Base-by-base conservation (phyloP, 2,113 vertebrate genomes). In the Labeo catla region DNA sequence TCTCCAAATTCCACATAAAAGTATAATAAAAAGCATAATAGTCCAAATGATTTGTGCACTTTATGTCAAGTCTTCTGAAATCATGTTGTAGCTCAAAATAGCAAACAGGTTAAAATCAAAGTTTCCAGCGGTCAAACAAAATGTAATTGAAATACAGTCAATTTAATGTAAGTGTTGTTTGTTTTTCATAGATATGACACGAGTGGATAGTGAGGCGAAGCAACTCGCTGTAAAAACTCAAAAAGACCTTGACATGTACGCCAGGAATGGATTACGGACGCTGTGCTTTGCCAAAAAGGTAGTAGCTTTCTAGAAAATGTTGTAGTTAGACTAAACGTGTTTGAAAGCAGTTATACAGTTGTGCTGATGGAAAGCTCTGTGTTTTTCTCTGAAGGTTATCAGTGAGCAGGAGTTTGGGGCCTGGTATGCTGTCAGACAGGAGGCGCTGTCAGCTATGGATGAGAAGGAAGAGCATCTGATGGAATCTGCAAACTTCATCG, bases 271-370 rank as follows among this genome's bases (percentile, higher is more conserved):
- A 10, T 95, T 99, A 13, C 90, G 97, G 4, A 99, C 98, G 0
- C 91, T 99, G 68, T 98, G 98, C 89, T 95, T 99, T 5, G 92
- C 97, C 87, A 99, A 97, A 91, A 98, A 98, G 96, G 98, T 98
- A 83, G 15, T 88, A 89, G 49, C 19, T 78, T 34, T 21, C 28
- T 0, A 19, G 7, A 39, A 10, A 39, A 19, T 19, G 39, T 49
- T 28, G 10, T n/a, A 49, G 39, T 12, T 2, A 12, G 13, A 72
- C 52, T 28, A 28, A 28, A 28, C 28, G 39, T 39, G 39, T 39
- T 39, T 28, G 28, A 81, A 49, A 81, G 11, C 39, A 23, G 59
- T 43, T 19, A 2, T 28, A 28, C 59, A 36, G 28, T 28, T 28
- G 28, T 61, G 63, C 50, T 66, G 6, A 50, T 16, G 34, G 63